Conservation (phyloP, 1,140 invertebrate species). For the Orius insidiosus region DNA sequence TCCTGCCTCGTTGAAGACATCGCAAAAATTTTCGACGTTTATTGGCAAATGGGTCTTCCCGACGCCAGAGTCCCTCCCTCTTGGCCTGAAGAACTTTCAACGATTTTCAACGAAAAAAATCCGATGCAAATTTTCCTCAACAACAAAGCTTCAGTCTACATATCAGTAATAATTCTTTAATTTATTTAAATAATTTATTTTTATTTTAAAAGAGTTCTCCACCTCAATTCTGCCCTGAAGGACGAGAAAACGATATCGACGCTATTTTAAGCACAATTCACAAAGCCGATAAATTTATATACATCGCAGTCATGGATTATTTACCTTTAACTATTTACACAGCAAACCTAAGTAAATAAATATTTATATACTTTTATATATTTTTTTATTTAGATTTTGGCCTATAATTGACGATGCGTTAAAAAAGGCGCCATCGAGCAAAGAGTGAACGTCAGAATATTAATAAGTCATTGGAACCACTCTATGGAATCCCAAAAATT, state of each 20-base stretch:
- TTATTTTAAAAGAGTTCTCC: slow-evolving; percentile 62
- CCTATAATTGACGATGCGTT: slow-evolving; percentile 80
- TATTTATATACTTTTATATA: neutral
- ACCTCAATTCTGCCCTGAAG: slow-evolving; percentile 57
- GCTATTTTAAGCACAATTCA: slow-evolving; percentile 68
- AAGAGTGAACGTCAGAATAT: slow-evolving; percentile 53
- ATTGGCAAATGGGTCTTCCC: slow-evolving; percentile 64
- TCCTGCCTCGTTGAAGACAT: slow-evolving; percentile 70
- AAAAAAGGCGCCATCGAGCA: slow-evolving; percentile 58
- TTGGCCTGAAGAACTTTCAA: slow-evolving; percentile 57
- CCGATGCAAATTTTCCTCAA: slow-evolving; percentile 28
- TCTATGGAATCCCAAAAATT: slow-evolving; percentile 52
- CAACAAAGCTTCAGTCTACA: slow-evolving; percentile 11
- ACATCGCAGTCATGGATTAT: slow-evolving; percentile 96
- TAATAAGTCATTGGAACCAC: slow-evolving; percentile 81
- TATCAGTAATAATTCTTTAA: slow-evolving; percentile 14
- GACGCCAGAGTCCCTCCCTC: slow-evolving; percentile 43
- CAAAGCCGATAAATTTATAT: slow-evolving; percentile 66
- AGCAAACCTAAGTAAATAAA: slow-evolving; percentile 35
- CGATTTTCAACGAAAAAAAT: slow-evolving; percentile 52
- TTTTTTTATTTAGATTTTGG: slow-evolving; percentile 53
- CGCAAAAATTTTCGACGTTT: slow-evolving; percentile 81
- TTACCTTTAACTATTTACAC: slow-evolving; percentile 58
- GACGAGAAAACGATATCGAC: slow-evolving; percentile 68
- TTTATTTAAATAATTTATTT: neutral